Evolutionary conservation across 2,797 vertebrate species (phyloP), one percentile per base, ranked within the genome.

Genomic region (Sebastes flavidus): DNA sequence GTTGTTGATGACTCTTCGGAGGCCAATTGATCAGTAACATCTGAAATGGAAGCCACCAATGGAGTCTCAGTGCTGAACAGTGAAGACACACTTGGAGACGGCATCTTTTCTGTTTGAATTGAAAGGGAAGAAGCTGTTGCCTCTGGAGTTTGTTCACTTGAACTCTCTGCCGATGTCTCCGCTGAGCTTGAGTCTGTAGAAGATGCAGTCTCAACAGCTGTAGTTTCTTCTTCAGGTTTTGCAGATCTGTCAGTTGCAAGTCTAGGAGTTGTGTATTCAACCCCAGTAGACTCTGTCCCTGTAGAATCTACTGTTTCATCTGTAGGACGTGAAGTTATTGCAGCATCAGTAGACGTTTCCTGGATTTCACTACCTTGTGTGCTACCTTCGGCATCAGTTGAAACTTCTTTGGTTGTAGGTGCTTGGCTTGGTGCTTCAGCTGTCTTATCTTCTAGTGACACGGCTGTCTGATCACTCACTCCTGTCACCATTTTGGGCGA

Each of bases 331-430:
- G 59, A 72, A 22, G 34, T 61, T 30, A 52, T 54, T 27, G 5
- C 38, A 60, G 22, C 32, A 72, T 69, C 63, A 59, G 72, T 75
- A 20, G 55, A 73, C 59, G 73, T 81, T 75, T 78, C 55, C 29
- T 59, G 36, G 24, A 69, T 49, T n/a, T 63, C 49, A 36, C n/a
- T 65, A 7, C 34, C 36, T 80, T 38, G 18, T 66, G 65, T 66
- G 30, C 30, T 78, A 22, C 27, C 27, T 52, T 78, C 69, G 22
- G 30, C 22, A 75, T 81, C 30, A 69, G 55, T 75, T 55, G 76
- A 75, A 77, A 34, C 3, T 7, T 81, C 83, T 67, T 54, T 46
- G 8, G 55, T 34, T 59, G n/a, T 4, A 72, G 71, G 36, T 72
- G 25, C 60, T 71, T 24, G n/a, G 24, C 69, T 82, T 59, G 73